Evolutionary conservation across 64 coral and sea anemone genomes (phyloP).

Genomic region (Montipora sp.): DNA sequence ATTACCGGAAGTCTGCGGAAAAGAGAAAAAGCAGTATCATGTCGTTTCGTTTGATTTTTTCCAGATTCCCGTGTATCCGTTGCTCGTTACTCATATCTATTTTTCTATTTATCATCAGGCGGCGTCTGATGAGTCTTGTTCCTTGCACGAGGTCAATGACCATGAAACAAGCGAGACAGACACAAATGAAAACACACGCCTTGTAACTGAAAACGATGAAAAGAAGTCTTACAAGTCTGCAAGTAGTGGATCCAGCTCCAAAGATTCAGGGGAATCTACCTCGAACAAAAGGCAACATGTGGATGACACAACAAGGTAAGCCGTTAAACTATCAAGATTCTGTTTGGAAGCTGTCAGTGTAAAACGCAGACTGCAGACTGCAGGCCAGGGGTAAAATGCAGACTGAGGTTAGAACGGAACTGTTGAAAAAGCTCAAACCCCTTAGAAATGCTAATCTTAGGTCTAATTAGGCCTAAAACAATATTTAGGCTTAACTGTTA

Average conservation of each 20-base stretch:
- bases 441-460: no score
- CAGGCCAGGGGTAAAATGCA: no score
- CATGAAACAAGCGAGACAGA: neutral
- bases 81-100: neutral
- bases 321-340: neutral
- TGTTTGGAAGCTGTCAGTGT: no score
- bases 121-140: neutral
- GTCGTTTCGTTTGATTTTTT: no score
- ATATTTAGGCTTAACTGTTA: no score
- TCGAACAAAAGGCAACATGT: neutral
- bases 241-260: neutral
- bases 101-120: neutral
- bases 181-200: neutral
- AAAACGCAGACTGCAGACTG: no score
- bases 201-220: neutral
- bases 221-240: slow-evolving; percentile 1
- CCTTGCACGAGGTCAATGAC: neutral
- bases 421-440: no score
- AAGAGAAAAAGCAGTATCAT: no score
- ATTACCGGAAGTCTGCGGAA: no score
- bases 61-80: no score
- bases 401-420: no score
- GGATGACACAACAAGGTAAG: neutral
- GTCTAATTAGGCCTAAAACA: no score
- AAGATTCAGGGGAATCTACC: neutral